Evolutionary conservation across 2,888 invertebrate species (phyloP).

Genomic region (Morpho achilles): DNA sequence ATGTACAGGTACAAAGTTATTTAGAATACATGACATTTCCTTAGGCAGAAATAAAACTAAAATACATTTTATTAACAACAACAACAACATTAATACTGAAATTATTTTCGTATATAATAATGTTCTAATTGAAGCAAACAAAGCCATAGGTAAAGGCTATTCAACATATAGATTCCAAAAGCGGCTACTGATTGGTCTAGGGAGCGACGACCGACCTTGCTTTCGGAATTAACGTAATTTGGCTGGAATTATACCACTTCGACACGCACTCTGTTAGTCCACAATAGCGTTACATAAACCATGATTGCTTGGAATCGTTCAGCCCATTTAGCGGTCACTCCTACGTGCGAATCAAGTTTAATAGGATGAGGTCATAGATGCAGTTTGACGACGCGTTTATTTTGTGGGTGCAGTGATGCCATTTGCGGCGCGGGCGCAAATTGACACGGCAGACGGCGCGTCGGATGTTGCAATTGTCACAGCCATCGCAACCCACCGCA

Average conservation of each 20-base stretch:
- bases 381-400: slow-evolving; percentile 39
- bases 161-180: slow-evolving; percentile 38
- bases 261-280: slow-evolving; percentile 47
- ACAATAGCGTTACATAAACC: slow-evolving; percentile 8
- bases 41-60: no score
- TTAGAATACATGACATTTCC: no score
- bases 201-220: slow-evolving; percentile 61
- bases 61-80: no score
- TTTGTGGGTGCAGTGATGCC: slow-evolving; percentile 38
- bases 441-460: slow-evolving; percentile 62
- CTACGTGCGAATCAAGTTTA: slow-evolving; percentile 35
- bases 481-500: slow-evolving; percentile 30
- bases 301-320: slow-evolving; percentile 7
- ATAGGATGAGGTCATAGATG: slow-evolving; percentile 61
- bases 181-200: slow-evolving; percentile 44
- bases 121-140: no score
- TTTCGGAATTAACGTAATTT: slow-evolving; percentile 55
- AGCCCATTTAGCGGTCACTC: slow-evolving; percentile 43
- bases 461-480: slow-evolving; percentile 66
- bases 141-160: no score
- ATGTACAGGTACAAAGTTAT: no score
- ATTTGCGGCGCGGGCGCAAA: slow-evolving; percentile 48
- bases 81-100: no score
- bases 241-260: slow-evolving; percentile 52
- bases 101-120: no score